A percentile compares a stretch with the other conserved stretches of the same genome.
phyloP scores from a whole-genome alignment of 2,888 invertebrate genomes.

The Ptilodon capucinus region DNA sequence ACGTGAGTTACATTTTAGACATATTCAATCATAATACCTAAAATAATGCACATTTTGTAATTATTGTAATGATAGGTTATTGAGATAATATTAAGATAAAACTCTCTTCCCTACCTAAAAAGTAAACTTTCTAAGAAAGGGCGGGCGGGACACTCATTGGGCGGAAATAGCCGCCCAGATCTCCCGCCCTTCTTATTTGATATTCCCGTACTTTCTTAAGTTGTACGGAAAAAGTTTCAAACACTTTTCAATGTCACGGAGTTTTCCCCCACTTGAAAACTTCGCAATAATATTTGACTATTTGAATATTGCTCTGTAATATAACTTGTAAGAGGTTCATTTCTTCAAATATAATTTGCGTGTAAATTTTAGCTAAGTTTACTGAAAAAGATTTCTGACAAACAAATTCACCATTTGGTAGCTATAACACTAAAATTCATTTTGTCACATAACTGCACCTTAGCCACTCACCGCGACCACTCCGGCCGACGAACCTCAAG shows the following conservation, averaged over 20 bases:
- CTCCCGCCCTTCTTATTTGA: slow-evolving; percentile 73
- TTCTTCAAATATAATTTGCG: not conserved
- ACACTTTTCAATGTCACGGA: slow-evolving; percentile 66
- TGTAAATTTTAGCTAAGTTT: slow-evolving; percentile 1
- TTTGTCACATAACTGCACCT: slow-evolving; percentile 75
- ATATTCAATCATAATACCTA: not conserved
- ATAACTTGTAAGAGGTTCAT: not conserved
- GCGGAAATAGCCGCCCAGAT: slow-evolving; percentile 65
- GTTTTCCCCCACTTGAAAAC: slow-evolving; percentile 52
- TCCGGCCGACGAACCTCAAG: slow-evolving; percentile 98
- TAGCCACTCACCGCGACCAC: slow-evolving; percentile 96
- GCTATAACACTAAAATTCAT: slow-evolving; percentile 40
- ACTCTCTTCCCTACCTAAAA: slow-evolving; percentile 40
- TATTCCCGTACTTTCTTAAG: slow-evolving; percentile 70
- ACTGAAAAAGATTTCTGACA: no score
- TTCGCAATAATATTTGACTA: slow-evolving; percentile 24
- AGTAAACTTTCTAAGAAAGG: slow-evolving; percentile 66
- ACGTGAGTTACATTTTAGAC: not conserved
- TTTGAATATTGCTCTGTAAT: slow-evolving; percentile 18
- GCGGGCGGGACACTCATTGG: slow-evolving; percentile 53
- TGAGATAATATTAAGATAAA: slow-evolving; percentile 10
- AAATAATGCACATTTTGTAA: no score
- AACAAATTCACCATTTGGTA: no score
- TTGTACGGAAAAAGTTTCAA: slow-evolving; percentile 67
- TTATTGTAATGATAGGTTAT: no score